Base-by-base conservation (phyloP, 92 coral and sea anemone species). In the Blastomussa wellsi region DNA sequence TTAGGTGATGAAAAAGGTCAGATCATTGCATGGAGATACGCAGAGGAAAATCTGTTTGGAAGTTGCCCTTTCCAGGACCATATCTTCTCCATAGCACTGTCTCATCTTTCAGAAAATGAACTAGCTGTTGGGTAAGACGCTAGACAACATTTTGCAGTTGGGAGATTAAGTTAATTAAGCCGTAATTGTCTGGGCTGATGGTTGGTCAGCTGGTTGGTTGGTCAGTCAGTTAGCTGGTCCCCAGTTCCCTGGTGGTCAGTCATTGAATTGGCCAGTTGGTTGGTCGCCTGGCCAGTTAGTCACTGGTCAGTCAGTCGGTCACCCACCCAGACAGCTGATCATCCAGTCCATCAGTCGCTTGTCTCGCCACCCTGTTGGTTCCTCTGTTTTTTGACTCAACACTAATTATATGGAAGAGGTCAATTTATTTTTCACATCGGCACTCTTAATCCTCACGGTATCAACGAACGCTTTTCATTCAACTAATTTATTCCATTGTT, bases 1-100 rank as follows among this genome's bases (percentile, higher is more conserved):
- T n/a, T 81, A 95, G 99, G 95, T 76, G 99, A 97, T 89, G 99
- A 97, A 74, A 91, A 90, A 44, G 99, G 99, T 24, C 89, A 83
- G 65, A 78, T 94, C 13, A 76, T 91, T 47, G 91, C 93, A 55
- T 97, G 99, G 99, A 89, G 89, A 47, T 90, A 93, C 86, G 82
- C 78, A 32, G 78, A 88, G 69, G 90, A 87, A 29, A 71, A 71
- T 37, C 86, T 90, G 35, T 80, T 85, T 79, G 92, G 90, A 52
- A 68, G 86, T 48, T 68, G 83, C 28, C 98, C 94, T 8, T 38
- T 94, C 28, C 92, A 88, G 62, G 99, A 95, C 44, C 94, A 97
- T 53, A 89, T 97, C 26, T 91, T 91, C 79, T 92, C 93, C 75
- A 70, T 97, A 37, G 84, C 95, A 47, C 82, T 94, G 16, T 91